Evolutionary conservation across 2,888 invertebrate genomes (phyloP).

Genomic region (Sinhomidia bicolor): DNA sequence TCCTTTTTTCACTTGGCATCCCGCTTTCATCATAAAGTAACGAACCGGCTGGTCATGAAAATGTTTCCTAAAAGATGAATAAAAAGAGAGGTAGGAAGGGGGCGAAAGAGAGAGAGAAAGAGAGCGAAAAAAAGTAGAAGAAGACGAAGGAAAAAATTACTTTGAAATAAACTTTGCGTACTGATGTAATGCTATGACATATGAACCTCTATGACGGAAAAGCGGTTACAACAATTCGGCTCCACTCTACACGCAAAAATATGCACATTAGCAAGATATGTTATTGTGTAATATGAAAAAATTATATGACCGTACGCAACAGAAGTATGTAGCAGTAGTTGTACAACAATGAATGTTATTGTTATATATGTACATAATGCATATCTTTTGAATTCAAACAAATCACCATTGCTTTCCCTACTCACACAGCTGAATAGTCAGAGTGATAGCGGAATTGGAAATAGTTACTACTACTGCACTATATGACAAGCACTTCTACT

Average conservation of each 20-base stretch:
- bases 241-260: background rate
- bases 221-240: constrained; percentile 7
- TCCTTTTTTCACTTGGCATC: constrained; percentile 61
- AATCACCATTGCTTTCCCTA: background rate
- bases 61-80: constrained; percentile 71
- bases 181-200: background rate
- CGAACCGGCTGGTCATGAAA: constrained; percentile 72
- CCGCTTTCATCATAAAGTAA: constrained; percentile 68
- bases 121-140: background rate
- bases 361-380: background rate
- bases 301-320: too few relatives aligned
- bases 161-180: constrained; percentile 50
- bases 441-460: constrained; percentile 49
- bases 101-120: background rate
- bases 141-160: constrained; percentile 2
- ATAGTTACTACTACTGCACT: constrained; percentile 39
- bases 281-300: background rate
- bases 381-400: background rate
- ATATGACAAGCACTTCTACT: constrained; percentile 45
- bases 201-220: constrained; percentile 19
- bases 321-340: too few relatives aligned
- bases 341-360: too few relatives aligned
- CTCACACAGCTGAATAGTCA: background rate
- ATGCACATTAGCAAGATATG: background rate
- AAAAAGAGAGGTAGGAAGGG: too few relatives aligned